phyloP scores from a whole-genome alignment of 2,113 vertebrate species.

The Pterophyllum scalare region DNA sequence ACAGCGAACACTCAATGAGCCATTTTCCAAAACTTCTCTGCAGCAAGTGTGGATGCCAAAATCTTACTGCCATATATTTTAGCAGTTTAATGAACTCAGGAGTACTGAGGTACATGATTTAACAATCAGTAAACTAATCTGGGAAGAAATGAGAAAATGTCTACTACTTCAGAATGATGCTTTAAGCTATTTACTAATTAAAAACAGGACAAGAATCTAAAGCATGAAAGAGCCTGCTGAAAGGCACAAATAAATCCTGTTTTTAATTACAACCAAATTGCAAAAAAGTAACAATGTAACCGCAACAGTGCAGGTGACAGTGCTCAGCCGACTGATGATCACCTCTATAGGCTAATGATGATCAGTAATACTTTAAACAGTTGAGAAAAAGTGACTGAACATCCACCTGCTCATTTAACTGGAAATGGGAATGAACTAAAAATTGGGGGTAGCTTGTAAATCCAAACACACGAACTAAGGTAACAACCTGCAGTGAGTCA shows the following conservation, averaged over 20 bases:
- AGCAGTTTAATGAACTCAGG: background rate
- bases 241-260: background rate
- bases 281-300: background rate
- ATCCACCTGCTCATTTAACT: conserved; percentile 2
- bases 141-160: background rate
- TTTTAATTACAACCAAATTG: background rate
- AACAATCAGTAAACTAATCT: background rate
- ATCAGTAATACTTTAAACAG: background rate
- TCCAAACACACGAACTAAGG: background rate
- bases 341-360: background rate
- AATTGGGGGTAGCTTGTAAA: background rate
- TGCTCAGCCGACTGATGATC: background rate
- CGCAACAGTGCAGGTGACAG: background rate
- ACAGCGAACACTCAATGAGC: background rate
- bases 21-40: background rate
- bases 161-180: background rate
- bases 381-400: background rate
- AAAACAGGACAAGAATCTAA: background rate
- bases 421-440: background rate
- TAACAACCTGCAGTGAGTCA: conserved; percentile 4
- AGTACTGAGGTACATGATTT: background rate
- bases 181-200: background rate
- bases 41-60: background rate
- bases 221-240: background rate
- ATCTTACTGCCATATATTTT: background rate